These are phyloP conservation scores for Campoplex capitator DNA, from an alignment of 2,888 invertebrate genomes.

Conservation along the genomic window DNA sequence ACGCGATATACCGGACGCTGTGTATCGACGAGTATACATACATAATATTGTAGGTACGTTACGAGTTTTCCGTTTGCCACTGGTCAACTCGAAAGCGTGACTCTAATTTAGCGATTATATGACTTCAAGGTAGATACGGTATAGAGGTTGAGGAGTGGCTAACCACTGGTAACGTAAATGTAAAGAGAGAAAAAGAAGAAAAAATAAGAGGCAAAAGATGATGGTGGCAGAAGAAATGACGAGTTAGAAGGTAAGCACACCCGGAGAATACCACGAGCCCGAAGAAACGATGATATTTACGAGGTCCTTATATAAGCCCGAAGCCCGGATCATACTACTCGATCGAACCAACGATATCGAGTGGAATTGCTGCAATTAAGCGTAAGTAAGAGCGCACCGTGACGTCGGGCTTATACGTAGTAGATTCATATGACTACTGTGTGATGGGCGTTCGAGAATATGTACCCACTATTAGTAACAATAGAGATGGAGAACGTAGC, in stretches of 20 bases:
- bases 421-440: background rate
- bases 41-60: background rate
- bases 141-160: conserved; percentile 23
- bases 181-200: background rate
- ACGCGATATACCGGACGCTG: background rate
- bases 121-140: conserved; percentile 5
- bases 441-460: conserved; percentile 15
- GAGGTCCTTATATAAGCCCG: conserved; percentile 55
- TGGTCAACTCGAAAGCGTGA: conserved; percentile 52
- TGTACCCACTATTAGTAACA: conserved; percentile 39
- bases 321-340: conserved; percentile 47
- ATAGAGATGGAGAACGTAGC: conserved; percentile 15
- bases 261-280: conserved; percentile 44
- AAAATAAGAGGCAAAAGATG: conserved; percentile 14
- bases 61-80: conserved; percentile 54
- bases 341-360: conserved; percentile 64
- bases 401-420: conserved; percentile 10
- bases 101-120: conserved; percentile 53
- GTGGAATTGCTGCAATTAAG: conserved; percentile 69
- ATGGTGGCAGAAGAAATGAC: conserved; percentile 28
- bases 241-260: conserved; percentile 30
- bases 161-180: conserved; percentile 4
- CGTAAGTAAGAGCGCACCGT: conserved; percentile 62
- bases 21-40: background rate
- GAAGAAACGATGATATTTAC: conserved; percentile 65